Evolutionary conservation across 1,140 invertebrate genomes (phyloP).

Genomic region (Magallana gigas): DNA sequence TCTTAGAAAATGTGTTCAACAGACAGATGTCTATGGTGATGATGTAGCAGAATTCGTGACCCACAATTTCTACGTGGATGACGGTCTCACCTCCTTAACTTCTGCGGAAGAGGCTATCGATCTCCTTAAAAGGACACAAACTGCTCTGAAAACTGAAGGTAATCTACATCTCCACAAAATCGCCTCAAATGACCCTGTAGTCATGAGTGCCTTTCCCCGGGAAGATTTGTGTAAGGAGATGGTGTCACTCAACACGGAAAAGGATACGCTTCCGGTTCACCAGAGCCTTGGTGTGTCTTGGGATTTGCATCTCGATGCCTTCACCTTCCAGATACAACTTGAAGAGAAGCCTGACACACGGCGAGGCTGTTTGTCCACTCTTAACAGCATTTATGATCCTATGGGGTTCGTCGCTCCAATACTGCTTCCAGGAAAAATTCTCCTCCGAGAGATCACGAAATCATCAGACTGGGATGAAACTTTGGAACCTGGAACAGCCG

Average conservation of each 20-base stretch:
- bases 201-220: conserved; percentile 46
- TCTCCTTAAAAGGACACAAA: neutral
- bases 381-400: conserved; percentile 20
- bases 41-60: neutral
- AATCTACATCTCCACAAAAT: conserved; percentile 47
- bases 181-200: conserved; percentile 45
- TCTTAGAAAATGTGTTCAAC: no score
- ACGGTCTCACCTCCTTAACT: conserved; percentile 45
- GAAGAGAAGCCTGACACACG: conserved; percentile 29
- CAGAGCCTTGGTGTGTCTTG: conserved; percentile 46
- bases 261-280: conserved; percentile 23
- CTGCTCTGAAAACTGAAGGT: conserved; percentile 12
- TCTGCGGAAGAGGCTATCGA: neutral
- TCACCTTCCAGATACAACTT: neutral
- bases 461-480: conserved; percentile 8
- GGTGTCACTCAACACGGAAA: conserved; percentile 19
- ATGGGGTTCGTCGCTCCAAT: conserved; percentile 14
- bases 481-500: neutral
- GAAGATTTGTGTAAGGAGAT: conserved; percentile 35
- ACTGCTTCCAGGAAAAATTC: neutral
- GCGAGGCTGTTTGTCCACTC: neutral
- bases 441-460: neutral
- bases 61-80: conserved; percentile 46
- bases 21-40: no score
- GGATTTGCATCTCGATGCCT: neutral